These are phyloP conservation scores for Cephalopterus ornatus DNA, from an alignment of 2,113 vertebrate genomes.

Conservation along the genomic window DNA sequence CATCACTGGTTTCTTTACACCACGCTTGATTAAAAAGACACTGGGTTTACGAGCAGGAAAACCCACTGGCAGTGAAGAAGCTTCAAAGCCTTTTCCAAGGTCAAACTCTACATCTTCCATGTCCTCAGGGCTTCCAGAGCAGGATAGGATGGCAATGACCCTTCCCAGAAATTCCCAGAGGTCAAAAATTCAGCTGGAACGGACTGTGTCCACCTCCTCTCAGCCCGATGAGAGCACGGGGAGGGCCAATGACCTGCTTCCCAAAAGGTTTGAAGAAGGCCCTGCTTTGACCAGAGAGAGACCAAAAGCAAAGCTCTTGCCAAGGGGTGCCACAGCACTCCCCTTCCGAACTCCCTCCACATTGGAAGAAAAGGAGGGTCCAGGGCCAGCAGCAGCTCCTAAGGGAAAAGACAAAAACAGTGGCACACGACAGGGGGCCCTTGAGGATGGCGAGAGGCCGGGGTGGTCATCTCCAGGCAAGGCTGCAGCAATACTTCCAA, in stretches of 20 bases:
- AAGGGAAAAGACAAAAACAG: conserved; percentile 80
- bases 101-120: conserved; percentile 99
- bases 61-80: conserved; percentile 82
- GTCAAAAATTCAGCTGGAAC: conserved; percentile 90
- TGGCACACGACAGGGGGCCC: conserved; percentile 60
- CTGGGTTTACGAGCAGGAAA: conserved; percentile 92
- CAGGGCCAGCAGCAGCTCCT: conserved; percentile 53
- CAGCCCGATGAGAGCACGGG: conserved; percentile 88
- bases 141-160: conserved; percentile 96
- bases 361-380: conserved; percentile 71
- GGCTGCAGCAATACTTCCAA: conserved; percentile 70
- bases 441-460: conserved; percentile 80
- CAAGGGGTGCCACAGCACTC: conserved; percentile 76
- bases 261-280: conserved; percentile 86
- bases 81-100: conserved; percentile 91
- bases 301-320: conserved; percentile 93
- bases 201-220: conserved; percentile 89
- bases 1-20: conserved; percentile 96
- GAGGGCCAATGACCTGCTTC: conserved; percentile 77
- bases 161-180: conserved; percentile 94
- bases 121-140: conserved; percentile 93
- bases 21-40: conserved; percentile 97
- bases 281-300: conserved; percentile 87
- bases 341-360: conserved; percentile 63
- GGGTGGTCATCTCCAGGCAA: conserved; percentile 90